Percentiles rank a stretch among this genome's conserved stretches.
Conservation (phyloP, 1,140 invertebrate genomes). For the Zelostemma sp. region DNA sequence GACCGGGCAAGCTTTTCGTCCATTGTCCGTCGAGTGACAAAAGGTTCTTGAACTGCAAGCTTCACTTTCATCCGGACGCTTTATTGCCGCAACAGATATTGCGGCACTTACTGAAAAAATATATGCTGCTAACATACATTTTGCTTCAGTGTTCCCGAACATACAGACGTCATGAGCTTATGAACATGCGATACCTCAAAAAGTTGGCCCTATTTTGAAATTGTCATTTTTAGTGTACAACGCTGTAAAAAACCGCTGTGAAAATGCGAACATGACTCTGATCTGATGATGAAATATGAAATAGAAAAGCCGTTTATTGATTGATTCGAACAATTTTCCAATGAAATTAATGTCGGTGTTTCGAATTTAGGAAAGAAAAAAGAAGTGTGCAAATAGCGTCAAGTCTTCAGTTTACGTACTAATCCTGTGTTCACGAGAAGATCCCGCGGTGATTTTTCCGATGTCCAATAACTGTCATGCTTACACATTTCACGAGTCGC, state of each 20-base stretch:
- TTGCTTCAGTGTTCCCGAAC: conserved; percentile 3
- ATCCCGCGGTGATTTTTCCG: background rate
- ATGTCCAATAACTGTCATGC: background rate
- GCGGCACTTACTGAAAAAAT: background rate
- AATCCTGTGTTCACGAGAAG: no score
- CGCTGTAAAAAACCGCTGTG: no score
- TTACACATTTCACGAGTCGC: background rate
- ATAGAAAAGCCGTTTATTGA: no score
- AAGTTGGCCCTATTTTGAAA: background rate
- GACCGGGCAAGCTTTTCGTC: conserved; percentile 20
- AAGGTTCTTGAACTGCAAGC: conserved; percentile 23
- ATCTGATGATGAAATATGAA: no score
- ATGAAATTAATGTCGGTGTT: no score
- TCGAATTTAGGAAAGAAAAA: no score
- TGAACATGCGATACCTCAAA: background rate
- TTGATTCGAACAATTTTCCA: no score
- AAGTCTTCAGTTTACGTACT: no score
- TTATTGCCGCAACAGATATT: conserved; percentile 28
- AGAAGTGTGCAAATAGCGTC: no score
- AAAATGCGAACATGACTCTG: no score
- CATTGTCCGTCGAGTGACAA: conserved; percentile 37
- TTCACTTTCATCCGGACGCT: conserved; percentile 16
- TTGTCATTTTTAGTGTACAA: background rate
- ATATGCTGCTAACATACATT: conserved; percentile 15
- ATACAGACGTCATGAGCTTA: background rate